These are phyloP conservation scores for Andrena dorsata DNA, from an alignment of 2,888 invertebrate genomes.

Conservation along the genomic window DNA sequence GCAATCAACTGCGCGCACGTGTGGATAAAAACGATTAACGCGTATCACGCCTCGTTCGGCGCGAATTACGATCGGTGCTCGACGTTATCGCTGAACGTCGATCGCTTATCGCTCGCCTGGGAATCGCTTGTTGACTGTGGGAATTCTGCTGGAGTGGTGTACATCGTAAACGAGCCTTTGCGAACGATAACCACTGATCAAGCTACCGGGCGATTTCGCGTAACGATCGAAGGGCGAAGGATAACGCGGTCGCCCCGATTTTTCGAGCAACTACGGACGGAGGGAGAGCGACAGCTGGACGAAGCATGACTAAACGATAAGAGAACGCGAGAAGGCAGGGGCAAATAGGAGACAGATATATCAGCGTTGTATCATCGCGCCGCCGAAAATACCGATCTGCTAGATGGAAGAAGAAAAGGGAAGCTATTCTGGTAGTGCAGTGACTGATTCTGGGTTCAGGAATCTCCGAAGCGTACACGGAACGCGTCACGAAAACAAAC, in stretches of 20 bases:
- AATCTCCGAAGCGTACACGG: constrained; percentile 26
- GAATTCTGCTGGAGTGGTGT: constrained; percentile 1
- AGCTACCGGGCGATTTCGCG: constrained; percentile 5
- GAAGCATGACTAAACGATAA: no score
- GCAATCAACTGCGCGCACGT: neutral
- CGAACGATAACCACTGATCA: constrained; percentile 3
- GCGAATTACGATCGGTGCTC: neutral
- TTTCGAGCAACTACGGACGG: neutral
- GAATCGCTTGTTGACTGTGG: constrained; percentile 19
- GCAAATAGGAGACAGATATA: neutral
- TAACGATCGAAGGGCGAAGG: neutral
- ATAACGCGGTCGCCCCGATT: neutral
- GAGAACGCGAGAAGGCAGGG: neutral
- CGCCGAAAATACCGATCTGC: constrained; percentile 31
- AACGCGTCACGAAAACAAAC: constrained; percentile 10
- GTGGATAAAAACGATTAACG: neutral
- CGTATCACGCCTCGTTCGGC: neutral
- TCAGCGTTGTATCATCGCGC: neutral
- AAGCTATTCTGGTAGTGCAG: constrained; percentile 36
- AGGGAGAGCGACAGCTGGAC: no score
- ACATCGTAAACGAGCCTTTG: neutral
- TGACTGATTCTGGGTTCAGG: constrained; percentile 30
- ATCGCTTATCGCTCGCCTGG: constrained; percentile 7
- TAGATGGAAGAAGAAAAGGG: neutral
- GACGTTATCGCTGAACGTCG: neutral